These are phyloP conservation scores for Cettia cetti DNA, from an alignment of 2,113 vertebrate genomes.

Conservation along the genomic window DNA sequence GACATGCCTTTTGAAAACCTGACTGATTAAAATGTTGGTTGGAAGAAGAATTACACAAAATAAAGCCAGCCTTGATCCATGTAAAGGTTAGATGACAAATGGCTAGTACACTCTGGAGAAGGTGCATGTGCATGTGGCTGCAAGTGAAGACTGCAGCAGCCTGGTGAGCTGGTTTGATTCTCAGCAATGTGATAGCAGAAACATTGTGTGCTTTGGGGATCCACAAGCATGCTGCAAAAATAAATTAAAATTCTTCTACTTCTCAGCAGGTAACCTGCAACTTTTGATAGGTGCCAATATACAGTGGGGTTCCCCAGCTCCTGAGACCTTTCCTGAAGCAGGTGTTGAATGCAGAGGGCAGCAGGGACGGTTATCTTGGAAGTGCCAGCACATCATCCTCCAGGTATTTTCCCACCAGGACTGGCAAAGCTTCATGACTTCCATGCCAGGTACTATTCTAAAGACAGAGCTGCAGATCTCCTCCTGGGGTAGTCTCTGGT, in stretches of 20 bases:
- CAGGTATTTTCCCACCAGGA: not conserved
- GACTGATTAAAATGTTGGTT: not conserved
- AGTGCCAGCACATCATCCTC: not conserved
- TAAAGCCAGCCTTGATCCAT: not conserved
- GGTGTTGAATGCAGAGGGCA: not conserved
- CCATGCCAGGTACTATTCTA: not conserved
- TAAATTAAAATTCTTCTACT: not conserved
- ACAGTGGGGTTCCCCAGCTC: not conserved
- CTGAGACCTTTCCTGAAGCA: not conserved
- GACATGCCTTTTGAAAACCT: not conserved
- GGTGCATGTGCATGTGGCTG: not conserved
- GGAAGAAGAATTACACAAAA: not conserved
- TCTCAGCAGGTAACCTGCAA: not conserved
- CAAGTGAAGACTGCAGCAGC: not conserved
- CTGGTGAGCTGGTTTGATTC: not conserved
- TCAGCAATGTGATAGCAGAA: not conserved
- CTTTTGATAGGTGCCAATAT: not conserved
- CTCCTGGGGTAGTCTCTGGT: not conserved
- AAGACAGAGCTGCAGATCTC: not conserved
- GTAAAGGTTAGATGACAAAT: not conserved
- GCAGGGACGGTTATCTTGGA: not conserved
- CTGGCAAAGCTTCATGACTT: not conserved
- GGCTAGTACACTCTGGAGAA: not conserved
- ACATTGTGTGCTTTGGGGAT: not conserved
- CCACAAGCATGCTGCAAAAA: rapidly evolving